Evolutionary conservation across 2,113 vertebrate species (phyloP), one percentile per base, ranked within the genome.

Genomic region (Lutjanus erythropterus): DNA sequence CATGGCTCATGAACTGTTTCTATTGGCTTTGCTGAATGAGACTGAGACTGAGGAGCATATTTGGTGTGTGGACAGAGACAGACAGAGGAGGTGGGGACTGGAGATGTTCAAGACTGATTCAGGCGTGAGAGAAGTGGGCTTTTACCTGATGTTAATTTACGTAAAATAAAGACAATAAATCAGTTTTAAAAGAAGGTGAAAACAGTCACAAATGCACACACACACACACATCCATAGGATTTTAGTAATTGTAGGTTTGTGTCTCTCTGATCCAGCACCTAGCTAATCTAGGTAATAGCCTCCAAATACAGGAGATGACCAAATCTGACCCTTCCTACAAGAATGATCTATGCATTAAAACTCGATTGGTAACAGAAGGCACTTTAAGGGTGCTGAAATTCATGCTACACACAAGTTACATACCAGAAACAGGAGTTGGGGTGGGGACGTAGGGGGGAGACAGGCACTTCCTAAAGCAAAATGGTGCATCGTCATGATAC

Each of bases 341-440:
- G 52, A 84, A 78, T 50, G 62, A 83, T 85, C 73, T 37, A 23
- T 81, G 69, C 58, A 79, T 80, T 85, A 87, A 29, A 71, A 71
- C 50, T 42, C 4, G 25, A 79, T 73, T 78, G 53, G 73, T 71
- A 81, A 81, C 60, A 82, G 61, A 88, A 56, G 81, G 46, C 68
- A 59, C 59, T 86, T 86, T 78, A 80, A 87, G 73, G 46, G 59
- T 68, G 59, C 53, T 64, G 60, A 89, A 71, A 84, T 85, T 55
- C 88, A 69, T 86, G 78, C 78, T 85, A 80, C 78, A 88, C 84
- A 82, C 68, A 78, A 76, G 76, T 85, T 81, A 72, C 80, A 87
- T 83, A 86, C 29, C 74, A 82, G 83, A 78, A 86, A 88, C 81
- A 85, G 82, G 49, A 80, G 80, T 49, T 19, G 69, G 46, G 64